phyloP scores from a whole-genome alignment of 2,888 invertebrate species.

The Tricholauxania praeusta region DNA sequence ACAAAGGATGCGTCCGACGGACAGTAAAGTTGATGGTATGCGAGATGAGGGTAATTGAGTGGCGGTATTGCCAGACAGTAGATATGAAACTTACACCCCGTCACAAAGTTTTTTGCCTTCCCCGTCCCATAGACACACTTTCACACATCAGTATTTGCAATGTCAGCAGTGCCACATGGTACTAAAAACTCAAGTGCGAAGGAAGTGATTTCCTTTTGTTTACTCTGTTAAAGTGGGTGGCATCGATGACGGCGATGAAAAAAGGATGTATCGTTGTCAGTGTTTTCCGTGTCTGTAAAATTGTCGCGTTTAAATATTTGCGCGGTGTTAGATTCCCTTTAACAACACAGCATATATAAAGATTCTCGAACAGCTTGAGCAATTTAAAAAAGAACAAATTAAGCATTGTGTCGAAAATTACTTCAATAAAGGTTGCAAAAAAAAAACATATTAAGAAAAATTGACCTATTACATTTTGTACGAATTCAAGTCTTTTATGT shows the following conservation, averaged over 20 bases:
- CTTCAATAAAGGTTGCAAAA: too few species aligned
- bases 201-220: conserved; percentile 59
- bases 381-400: conserved; percentile 11
- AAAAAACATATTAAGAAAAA: too few species aligned
- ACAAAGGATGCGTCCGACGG: conserved; percentile 29
- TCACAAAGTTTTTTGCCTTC: conserved; percentile 22
- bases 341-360: background rate
- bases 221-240: conserved; percentile 52
- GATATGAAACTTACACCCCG: conserved; percentile 22
- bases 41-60: conserved; percentile 67
- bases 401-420: too few species aligned
- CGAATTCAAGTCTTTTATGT: too few species aligned
- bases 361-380: background rate
- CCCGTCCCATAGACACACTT: conserved; percentile 1
- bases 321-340: conserved; percentile 51
- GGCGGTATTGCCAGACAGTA: conserved; percentile 62
- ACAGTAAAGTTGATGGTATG: conserved; percentile 10
- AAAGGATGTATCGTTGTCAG: conserved; percentile 19
- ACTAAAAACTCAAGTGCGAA: conserved; percentile 58
- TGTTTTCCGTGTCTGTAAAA: conserved; percentile 37
- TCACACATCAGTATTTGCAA: background rate
- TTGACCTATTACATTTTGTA: too few species aligned
- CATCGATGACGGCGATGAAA: conserved; percentile 28
- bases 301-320: conserved; percentile 61
- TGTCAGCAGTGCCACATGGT: background rate